These are phyloP conservation scores for Dynastes maya DNA, from an alignment of 2,888 invertebrate species.

Conservation along the genomic window DNA sequence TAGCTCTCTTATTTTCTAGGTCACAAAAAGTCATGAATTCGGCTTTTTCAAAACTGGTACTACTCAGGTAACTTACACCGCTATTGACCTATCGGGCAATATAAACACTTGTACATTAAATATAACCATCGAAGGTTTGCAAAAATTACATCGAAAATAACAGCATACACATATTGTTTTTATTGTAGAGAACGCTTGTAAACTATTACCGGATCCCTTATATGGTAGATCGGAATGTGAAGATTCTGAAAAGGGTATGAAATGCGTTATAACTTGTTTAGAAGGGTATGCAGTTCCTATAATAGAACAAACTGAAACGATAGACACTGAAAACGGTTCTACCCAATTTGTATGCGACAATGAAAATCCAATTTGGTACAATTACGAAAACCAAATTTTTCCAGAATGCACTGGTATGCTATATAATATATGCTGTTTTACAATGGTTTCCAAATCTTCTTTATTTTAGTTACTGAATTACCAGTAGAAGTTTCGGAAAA, in stretches of 20 bases:
- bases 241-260: conserved; percentile 60
- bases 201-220: conserved; percentile 63
- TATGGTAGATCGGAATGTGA: conserved; percentile 65
- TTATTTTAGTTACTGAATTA: conserved; percentile 69
- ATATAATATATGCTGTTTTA: not conserved
- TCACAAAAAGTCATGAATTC: conserved; percentile 68
- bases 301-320: conserved; percentile 57
- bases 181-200: conserved; percentile 64
- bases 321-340: conserved; percentile 56
- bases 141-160: conserved; percentile 2
- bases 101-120: conserved; percentile 74
- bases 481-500: conserved; percentile 72
- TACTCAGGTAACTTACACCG: conserved; percentile 75
- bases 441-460: not conserved
- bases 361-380: conserved; percentile 67
- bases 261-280: conserved; percentile 75
- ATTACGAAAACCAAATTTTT: conserved; percentile 65
- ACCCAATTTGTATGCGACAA: conserved; percentile 65
- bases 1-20: conserved; percentile 50
- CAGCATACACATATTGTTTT: not conserved
- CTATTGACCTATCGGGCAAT: conserved; percentile 75
- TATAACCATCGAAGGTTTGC: conserved; percentile 75
- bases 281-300: conserved; percentile 76
- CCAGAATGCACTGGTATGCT: conserved; percentile 73
- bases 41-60: conserved; percentile 74